phyloP scores from a whole-genome alignment of 2,113 vertebrate species.

The Pitta sordida region DNA sequence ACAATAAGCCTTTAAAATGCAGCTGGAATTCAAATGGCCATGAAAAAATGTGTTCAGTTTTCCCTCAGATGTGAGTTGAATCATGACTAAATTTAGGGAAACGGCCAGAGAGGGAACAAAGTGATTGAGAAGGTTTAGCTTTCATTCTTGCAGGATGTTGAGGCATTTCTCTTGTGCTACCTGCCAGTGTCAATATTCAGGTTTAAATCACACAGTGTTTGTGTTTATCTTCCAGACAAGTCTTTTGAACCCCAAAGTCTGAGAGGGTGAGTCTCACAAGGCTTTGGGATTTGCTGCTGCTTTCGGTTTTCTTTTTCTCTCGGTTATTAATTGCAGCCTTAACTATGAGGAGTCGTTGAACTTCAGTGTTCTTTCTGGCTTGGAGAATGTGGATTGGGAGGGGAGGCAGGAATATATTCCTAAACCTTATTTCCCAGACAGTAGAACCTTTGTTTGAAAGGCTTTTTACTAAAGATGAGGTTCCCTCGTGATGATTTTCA shows the following conservation, averaged over 20 bases:
- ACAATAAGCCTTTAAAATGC: conserved; percentile 58
- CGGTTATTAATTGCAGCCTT: background rate
- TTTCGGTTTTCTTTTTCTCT: background rate
- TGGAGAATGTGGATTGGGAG: background rate
- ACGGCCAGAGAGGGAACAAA: background rate
- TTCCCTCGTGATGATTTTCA: background rate
- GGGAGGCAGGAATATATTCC: background rate
- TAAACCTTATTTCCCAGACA: background rate
- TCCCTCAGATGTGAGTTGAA: conserved; percentile 11
- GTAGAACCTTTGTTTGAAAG: background rate
- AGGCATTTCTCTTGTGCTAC: background rate
- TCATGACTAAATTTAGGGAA: background rate
- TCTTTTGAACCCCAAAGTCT: background rate
- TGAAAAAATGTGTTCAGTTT: background rate
- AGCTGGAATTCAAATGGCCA: conserved; percentile 30
- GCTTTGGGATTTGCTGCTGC: background rate
- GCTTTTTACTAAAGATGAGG: background rate
- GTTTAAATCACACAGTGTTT: background rate
- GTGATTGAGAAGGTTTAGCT: background rate
- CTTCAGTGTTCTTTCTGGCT: background rate
- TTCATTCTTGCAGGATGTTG: background rate
- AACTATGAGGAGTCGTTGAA: background rate
- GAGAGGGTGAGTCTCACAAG: background rate
- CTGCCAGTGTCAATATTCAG: background rate
- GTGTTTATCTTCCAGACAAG: background rate